Evolutionary conservation across 2,113 vertebrate genomes (phyloP).

Genomic region (Naja naja): DNA sequence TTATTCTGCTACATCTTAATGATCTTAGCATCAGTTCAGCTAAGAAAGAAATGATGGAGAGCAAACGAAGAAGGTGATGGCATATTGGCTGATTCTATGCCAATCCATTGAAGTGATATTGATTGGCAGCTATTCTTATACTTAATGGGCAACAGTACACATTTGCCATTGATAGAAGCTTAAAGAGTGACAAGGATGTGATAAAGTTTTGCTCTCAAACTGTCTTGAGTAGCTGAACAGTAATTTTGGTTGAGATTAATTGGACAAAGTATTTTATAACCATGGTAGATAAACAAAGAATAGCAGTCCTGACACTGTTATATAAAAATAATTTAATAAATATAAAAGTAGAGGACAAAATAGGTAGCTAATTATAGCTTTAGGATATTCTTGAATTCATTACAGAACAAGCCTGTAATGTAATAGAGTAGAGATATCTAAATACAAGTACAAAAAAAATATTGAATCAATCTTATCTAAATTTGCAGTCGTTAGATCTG

Average conservation of each 20-base stretch:
- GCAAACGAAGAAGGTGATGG: background rate
- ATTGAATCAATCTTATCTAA: background rate
- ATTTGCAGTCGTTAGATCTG: background rate
- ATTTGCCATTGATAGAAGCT: background rate
- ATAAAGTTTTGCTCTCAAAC: background rate
- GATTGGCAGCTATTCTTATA: background rate
- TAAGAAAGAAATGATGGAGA: background rate
- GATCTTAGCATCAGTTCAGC: background rate
- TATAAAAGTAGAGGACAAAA: background rate
- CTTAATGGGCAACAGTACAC: background rate
- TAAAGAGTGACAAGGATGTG: background rate
- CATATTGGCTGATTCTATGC: background rate
- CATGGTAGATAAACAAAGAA: background rate
- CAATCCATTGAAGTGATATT: background rate
- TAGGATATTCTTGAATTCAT: background rate
- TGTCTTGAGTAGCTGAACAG: background rate
- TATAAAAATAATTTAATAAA: constrained; percentile 21
- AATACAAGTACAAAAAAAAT: background rate
- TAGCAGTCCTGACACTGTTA: background rate
- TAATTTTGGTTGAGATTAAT: background rate
- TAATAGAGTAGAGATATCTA: background rate
- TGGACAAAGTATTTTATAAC: background rate
- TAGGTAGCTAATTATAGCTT: background rate
- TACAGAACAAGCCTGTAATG: fast-evolving
- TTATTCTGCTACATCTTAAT: background rate